Base-by-base conservation (phyloP, 1,140 invertebrate genomes). In the Leptinotarsa defecta region DNA sequence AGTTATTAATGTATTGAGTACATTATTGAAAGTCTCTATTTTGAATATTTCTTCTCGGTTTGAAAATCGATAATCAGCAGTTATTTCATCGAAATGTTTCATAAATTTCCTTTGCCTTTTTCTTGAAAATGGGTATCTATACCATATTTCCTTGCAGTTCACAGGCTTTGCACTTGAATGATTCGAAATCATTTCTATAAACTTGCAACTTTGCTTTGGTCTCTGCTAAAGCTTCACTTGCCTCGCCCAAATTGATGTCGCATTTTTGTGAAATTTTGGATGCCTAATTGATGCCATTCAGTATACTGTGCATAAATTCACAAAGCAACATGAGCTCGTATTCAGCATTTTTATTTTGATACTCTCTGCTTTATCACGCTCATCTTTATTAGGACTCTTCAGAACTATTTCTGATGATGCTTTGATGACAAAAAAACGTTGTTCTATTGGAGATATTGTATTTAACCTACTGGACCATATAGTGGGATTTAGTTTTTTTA, bases 111-210 rank as follows among this genome's bases (percentile, higher is more conserved):
- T 67, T 48, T 67, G 69, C 64, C 48, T 68, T 74, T 67, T 74
- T 74, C 72, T 67, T 65, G 62, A 43, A 74, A 74, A 74, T 68
- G 63, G 63, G 1, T 64, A 74, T 74, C 72, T 19, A 74, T 68
- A 74, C 72, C 72, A 67, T 74, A 65, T 74, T 48, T 65, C n/a
- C 20, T 68, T 48, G 72, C 48, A 69, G 73, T 74, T 24, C 24
- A 4, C 0, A 24, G 24, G 24, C 24, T 24, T 24, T 24, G 24
- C 24, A 24, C 24, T 24, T 68, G 68, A 69, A 75, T 68, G 61
- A 70, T 75, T 75, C 48, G 68, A 75, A 69, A 43, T 75, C 74
- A 75, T 75, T 75, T 70, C 74, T 70, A 75, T 70, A 69, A 70
- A 75, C 63, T 75, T 75, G 67, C 68, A 75, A 61, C 48, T 75